phyloP scores from a whole-genome alignment of 2,888 invertebrate genomes.

The Zygogramma bicolorata region DNA sequence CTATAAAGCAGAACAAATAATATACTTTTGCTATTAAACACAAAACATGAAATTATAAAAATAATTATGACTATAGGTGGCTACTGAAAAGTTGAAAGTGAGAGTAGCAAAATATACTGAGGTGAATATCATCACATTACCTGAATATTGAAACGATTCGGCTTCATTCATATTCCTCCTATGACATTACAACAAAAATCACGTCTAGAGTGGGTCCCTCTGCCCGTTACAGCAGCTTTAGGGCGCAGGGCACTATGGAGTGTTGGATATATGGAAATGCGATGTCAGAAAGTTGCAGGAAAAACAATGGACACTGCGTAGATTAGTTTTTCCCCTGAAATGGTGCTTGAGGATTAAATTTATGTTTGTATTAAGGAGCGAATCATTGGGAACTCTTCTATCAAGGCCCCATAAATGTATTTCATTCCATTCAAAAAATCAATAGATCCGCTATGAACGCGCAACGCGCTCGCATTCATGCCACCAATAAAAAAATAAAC shows the following conservation, averaged over 20 bases:
- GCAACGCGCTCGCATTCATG: not conserved
- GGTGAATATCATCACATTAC: constrained; percentile 68
- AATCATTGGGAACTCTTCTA: too few species aligned
- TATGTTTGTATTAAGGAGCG: too few species aligned
- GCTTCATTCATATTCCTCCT: constrained; percentile 87
- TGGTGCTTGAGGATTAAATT: too few species aligned
- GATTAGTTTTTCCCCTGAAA: not conserved
- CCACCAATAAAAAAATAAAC: not conserved
- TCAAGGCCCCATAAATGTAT: too few species aligned
- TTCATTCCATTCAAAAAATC: not conserved
- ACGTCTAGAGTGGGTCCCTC: not conserved
- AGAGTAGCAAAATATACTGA: not conserved
- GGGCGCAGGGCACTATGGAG: constrained; percentile 27
- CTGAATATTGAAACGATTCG: constrained; percentile 87
- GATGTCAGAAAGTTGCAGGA: too few species aligned
- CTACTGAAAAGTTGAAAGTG: not conserved
- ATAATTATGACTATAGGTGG: not conserved
- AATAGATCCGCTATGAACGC: not conserved
- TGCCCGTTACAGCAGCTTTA: not conserved
- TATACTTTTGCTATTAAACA: too few species aligned
- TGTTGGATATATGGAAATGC: too few species aligned
- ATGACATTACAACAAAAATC: constrained; percentile 34
- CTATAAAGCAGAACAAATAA: too few species aligned
- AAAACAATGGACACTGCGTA: too few species aligned
- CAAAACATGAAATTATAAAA: too few species aligned